Base-by-base conservation (phyloP, 2,113 vertebrate genomes). In the Corvus cornix region DNA sequence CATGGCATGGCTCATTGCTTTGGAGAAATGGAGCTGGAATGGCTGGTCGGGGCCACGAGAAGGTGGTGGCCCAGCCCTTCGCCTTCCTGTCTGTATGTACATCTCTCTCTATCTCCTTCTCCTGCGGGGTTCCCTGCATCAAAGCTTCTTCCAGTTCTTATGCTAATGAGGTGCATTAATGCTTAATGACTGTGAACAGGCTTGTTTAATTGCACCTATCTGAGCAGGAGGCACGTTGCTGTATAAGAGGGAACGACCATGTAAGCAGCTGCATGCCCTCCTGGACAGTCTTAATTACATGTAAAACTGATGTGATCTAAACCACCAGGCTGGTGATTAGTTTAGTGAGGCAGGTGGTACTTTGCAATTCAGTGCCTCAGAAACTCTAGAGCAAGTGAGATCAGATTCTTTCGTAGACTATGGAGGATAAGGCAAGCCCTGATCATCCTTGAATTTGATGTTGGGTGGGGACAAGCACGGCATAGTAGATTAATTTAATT, bases 121-220 rank as follows among this genome's bases (percentile, higher is more conserved):
- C 95, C 87, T 94, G 89, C 80, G 76, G 95, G 93, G 94, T 95
- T 85, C 94, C 94, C 82, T 84, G 95, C 97, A 96, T 95, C 95
- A 84, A 94, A 96, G 96, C 93, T 82, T 83, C 96, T 97, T 97
- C 98, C 97, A 83, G 93, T 97, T 97, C 97, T 97, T 97, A 98
- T 97, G 97, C 97, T 98, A 98, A 98, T 97, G 97, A 98, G 97
- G 97, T 96, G 96, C 93, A 96, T 98, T 97, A 97, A 97, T 97
- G 97, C 97, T 97, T 97, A 96, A 97, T 98, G 98, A 98, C 97
- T 96, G 96, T 97, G 93, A 97, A 95, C 89, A 92, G 93, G 94
- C 72, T 86, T 95, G 95, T 97, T 96, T 97, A 97, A 98, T 97
- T 97, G 98, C 97, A 97, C 96, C 97, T 97, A 97, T 97, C 97